Conservation (phyloP, 1,140 invertebrate genomes). For the Venustaconcha ellipsiformis region DNA sequence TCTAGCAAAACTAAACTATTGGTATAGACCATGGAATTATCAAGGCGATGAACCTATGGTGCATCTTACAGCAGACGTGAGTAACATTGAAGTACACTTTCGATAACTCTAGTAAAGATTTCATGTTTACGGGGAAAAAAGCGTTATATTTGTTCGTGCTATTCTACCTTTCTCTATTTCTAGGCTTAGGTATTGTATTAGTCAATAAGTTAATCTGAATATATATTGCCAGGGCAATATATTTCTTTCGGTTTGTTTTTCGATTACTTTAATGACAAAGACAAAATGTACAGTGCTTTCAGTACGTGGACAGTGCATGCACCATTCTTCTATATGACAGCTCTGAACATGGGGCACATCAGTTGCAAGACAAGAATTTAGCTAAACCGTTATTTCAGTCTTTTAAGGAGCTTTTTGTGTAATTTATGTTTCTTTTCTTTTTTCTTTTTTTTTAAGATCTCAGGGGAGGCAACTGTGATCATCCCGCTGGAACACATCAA, state of each 20-base stretch:
- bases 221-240: too few species aligned
- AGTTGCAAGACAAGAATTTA: too few species aligned
- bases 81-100: not conserved
- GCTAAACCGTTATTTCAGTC: too few species aligned
- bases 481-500: constrained; percentile 40
- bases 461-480: constrained; percentile 48
- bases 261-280: too few species aligned
- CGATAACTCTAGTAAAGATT: too few species aligned
- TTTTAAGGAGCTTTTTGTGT: too few species aligned
- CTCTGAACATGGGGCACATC: not conserved
- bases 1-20: constrained; percentile 32
- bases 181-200: too few species aligned
- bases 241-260: too few species aligned
- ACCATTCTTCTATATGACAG: not conserved
- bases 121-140: too few species aligned
- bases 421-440: not conserved
- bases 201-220: too few species aligned
- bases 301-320: not conserved
- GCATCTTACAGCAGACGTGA: constrained; percentile 19
- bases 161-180: too few species aligned
- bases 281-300: not conserved
- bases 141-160: too few species aligned
- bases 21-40: constrained; percentile 41
- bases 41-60: constrained; percentile 35
- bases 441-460: constrained; percentile 33